Evolutionary conservation across 2,797 vertebrate species (phyloP).

Genomic region (Pseudomugil gertrudae): DNA sequence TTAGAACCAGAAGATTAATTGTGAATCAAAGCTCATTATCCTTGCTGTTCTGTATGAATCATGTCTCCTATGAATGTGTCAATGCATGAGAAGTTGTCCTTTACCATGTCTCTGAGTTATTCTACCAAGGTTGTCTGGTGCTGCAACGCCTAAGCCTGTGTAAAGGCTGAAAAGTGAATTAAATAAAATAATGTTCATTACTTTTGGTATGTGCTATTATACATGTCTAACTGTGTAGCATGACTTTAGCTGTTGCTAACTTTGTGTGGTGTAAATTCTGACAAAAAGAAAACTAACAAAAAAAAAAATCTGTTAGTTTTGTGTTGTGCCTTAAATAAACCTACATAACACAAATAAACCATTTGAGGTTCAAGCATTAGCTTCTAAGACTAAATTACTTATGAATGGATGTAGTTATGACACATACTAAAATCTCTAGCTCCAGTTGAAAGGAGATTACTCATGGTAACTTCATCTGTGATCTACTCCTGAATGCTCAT

Average conservation of each 20-base stretch:
- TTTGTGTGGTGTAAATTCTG: too few relatives aligned
- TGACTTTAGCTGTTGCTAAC: too few relatives aligned
- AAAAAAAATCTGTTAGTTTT: too few relatives aligned
- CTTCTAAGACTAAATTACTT: not conserved
- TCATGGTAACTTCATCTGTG: not conserved
- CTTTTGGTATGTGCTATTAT: too few relatives aligned
- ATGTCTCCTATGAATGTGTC: not conserved
- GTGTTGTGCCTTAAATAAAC: too few relatives aligned
- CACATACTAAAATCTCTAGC: not conserved
- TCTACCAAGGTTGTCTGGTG: constrained; percentile 38
- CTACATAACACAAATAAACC: not conserved
- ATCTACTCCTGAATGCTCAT: not conserved
- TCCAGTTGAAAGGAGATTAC: not conserved
- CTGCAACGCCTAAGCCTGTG: too few relatives aligned
- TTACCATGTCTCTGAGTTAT: constrained; percentile 34
- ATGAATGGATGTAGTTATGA: not conserved
- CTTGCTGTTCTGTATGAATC: not conserved
- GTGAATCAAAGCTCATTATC: constrained; percentile 12
- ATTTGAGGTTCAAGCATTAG: not conserved
- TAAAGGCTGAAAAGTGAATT: too few relatives aligned
- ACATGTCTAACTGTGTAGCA: too few relatives aligned
- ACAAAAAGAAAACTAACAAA: too few relatives aligned
- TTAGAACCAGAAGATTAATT: constrained; percentile 30
- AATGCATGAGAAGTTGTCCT: constrained; percentile 27
- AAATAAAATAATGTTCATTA: too few relatives aligned